phyloP scores from a whole-genome alignment of 64 coral and sea anemone genomes.

The Pocillopora damicornis region DNA sequence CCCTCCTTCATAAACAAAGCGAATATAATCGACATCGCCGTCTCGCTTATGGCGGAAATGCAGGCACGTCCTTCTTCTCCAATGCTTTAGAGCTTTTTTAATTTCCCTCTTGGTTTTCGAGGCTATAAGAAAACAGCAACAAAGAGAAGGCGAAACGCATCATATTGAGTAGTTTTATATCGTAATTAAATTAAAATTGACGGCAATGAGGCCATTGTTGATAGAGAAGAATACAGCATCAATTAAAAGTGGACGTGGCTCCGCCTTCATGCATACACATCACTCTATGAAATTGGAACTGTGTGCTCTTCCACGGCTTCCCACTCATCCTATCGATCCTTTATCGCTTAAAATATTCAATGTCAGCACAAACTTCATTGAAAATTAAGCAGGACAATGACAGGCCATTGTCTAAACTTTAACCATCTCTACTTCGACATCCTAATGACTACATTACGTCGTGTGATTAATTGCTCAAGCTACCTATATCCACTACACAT shows the following conservation, averaged over 20 bases:
- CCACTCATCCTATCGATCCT: constrained; percentile 8
- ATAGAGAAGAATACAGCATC: constrained; percentile 73
- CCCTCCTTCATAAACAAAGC: constrained; percentile 93
- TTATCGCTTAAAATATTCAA: not conserved
- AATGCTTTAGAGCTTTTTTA: constrained; percentile 86
- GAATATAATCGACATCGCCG: constrained; percentile 87
- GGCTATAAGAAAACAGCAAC: constrained; percentile 42
- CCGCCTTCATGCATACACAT: constrained; percentile 49
- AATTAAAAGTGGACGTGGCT: constrained; percentile 56
- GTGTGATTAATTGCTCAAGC: constrained; percentile 50
- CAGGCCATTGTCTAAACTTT: constrained; percentile 25
- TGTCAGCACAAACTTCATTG: constrained; percentile 19
- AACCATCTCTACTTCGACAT: constrained; percentile 46
- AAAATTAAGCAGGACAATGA: constrained; percentile 47
- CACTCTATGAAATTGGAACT: constrained; percentile 35
- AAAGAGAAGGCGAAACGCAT: constrained; percentile 42
- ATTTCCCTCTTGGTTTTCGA: constrained; percentile 83
- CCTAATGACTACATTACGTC: constrained; percentile 39
- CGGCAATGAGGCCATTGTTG: constrained; percentile 73
- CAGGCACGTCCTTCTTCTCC: constrained; percentile 83
- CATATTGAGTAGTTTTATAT: constrained; percentile 66
- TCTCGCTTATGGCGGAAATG: constrained; percentile 92
- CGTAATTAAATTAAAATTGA: constrained; percentile 96
- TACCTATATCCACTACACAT: constrained; percentile 44
- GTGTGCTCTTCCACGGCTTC: constrained; percentile 1